phyloP scores from a whole-genome alignment of 2,113 vertebrate species.

The Tylochromis polylepis region DNA sequence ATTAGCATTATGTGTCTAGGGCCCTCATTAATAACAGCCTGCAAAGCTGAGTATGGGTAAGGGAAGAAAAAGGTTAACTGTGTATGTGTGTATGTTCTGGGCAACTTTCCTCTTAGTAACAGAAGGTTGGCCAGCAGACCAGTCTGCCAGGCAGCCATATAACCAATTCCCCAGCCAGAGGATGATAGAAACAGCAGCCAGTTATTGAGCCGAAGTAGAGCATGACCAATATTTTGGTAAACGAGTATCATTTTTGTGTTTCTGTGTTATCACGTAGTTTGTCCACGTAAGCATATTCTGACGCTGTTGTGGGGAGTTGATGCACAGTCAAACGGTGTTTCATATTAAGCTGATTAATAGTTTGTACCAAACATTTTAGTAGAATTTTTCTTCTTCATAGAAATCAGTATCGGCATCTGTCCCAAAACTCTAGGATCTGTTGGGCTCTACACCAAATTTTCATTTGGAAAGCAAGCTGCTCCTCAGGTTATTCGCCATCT shows the following conservation, averaged over 20 bases:
- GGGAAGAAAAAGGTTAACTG: conserved; percentile 22
- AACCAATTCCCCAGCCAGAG: conserved; percentile 16
- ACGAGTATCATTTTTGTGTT: not conserved
- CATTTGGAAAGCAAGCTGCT: not conserved
- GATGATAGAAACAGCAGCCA: not conserved
- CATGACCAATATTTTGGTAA: not conserved
- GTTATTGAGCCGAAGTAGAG: not conserved
- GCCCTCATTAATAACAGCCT: conserved; percentile 14
- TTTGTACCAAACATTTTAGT: not conserved
- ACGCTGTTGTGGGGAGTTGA: not conserved
- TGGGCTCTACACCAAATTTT: not conserved
- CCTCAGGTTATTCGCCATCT: conserved; percentile 41
- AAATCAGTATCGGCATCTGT: not conserved
- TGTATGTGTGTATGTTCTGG: not conserved
- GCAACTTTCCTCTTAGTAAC: conserved; percentile 20
- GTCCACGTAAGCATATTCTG: not conserved
- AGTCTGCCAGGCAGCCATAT: conserved; percentile 16
- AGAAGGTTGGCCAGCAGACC: conserved; percentile 31
- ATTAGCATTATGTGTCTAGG: not conserved
- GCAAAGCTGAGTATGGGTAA: not conserved
- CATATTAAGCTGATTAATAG: not conserved
- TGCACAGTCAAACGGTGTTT: not conserved
- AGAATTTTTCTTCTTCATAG: not conserved
- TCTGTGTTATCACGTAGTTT: not conserved
- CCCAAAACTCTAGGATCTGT: not conserved